Evolutionary conservation across 1,140 invertebrate genomes (phyloP).

Genomic region (Ephestia elutella): DNA sequence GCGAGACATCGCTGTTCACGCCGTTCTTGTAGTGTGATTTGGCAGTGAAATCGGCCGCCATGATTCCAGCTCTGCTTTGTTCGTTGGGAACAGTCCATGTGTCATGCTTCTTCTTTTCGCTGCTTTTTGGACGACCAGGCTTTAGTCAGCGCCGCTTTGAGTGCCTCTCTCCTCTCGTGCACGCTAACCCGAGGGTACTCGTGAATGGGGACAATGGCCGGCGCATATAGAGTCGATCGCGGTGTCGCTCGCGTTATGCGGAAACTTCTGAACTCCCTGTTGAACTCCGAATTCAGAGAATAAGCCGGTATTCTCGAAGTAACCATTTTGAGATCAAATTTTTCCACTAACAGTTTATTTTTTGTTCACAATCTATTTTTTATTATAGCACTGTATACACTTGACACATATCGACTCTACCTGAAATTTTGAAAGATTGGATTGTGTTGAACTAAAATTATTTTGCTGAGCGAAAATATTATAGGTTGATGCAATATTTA

Average conservation of each 20-base stretch:
- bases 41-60: constrained; percentile 47
- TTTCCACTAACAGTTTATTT: constrained; percentile 48
- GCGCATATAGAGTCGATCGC: constrained; percentile 59
- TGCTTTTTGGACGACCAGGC: constrained; percentile 73
- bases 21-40: constrained; percentile 48
- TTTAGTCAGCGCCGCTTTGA: constrained; percentile 69
- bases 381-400: constrained; percentile 55
- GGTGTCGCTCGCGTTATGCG: constrained; percentile 68
- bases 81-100: constrained; percentile 65
- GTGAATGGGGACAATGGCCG: constrained; percentile 71
- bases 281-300: constrained; percentile 74
- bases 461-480: neutral
- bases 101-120: constrained; percentile 68
- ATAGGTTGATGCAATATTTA: neutral
- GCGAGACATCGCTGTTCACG: constrained; percentile 44
- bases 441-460: constrained; percentile 44
- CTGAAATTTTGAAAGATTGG: constrained; percentile 38
- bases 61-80: constrained; percentile 50
- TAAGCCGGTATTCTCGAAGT: constrained; percentile 75
- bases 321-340: constrained; percentile 74
- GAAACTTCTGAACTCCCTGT: constrained; percentile 75
- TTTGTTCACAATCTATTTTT: constrained; percentile 51
- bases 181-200: constrained; percentile 72
- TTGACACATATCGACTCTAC: constrained; percentile 70
- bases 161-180: constrained; percentile 66